Base-by-base conservation (phyloP, 2,113 vertebrate species). In the Danionella cerebrum region DNA sequence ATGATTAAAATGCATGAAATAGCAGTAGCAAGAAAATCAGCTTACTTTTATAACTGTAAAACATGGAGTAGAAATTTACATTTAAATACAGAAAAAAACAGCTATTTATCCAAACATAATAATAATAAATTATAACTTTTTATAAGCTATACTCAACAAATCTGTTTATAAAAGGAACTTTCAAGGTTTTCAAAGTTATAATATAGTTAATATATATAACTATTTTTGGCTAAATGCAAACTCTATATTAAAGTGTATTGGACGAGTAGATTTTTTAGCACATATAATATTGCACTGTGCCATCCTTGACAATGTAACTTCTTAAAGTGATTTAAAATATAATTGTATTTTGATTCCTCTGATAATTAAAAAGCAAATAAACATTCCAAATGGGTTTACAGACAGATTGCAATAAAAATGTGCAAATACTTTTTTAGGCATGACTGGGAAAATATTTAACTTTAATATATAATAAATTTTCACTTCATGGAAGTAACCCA, bases 401-500 rank as follows among this genome's bases (percentile, higher is more conserved):
- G 42, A 48, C 3, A 64, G 22, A 64, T 44, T 48, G 42, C 9
- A 36, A 64, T 35, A 36, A 24, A 16, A 64, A 19, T 64, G 60
- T 64, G 60, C 60, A 64, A 64, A 64, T 21, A 24, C 33, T 22
- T 27, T 44, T 48, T 48, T 64, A 48, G 54, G 19, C 35, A 60
- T 24, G 47, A 21, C 21, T 27, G 29, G 27, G 13, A 35, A 63
- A 48, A 24, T 21, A 27, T 27, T 18, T 21, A 22, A 47, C 27
- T 63, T 18, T 16, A 29, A 33, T 48, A 48, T 48, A 35, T 24
- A 31, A 42, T 48, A 25, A 47, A 27, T n/a, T 64, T 41, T 64
- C 60, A 64, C 60, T 64, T 64, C 60, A 48, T 48, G 31, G 60
- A 64, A 64, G 60, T 48, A 44, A 64, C 12, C 18, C 25, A 45